Evolutionary conservation across 2,888 invertebrate species (phyloP).

Genomic region (Nemotelus pantherinus): DNA sequence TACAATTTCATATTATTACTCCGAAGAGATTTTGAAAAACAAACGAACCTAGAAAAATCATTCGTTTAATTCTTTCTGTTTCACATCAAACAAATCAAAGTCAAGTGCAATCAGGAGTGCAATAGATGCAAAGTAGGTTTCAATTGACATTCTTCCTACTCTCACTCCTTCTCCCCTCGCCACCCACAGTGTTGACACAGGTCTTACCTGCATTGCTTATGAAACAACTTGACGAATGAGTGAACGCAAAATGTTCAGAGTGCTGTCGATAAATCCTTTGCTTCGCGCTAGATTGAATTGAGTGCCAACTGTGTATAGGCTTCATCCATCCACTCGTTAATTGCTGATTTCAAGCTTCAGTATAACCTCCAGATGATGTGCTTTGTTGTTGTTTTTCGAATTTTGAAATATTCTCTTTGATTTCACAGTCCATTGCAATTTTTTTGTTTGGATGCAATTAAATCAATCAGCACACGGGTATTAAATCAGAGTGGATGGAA

Average conservation of each 20-base stretch:
- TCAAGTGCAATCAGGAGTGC: constrained; percentile 50
- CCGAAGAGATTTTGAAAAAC: not conserved
- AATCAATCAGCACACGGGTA: constrained; percentile 32
- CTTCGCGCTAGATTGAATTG: constrained; percentile 39
- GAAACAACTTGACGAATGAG: no score
- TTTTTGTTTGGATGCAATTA: constrained; percentile 33
- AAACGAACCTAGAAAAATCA: no score
- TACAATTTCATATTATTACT: not conserved
- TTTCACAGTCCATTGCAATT: constrained; percentile 26
- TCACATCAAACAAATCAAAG: constrained; percentile 15
- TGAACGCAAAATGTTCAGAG: no score
- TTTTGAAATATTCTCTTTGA: constrained; percentile 26
- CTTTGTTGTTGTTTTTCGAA: not conserved
- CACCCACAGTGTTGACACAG: not conserved
- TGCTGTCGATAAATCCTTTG: constrained; percentile 37
- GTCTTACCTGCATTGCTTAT: not conserved
- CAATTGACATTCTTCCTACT: not conserved
- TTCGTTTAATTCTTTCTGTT: no score
- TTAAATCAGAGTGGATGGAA: not conserved
- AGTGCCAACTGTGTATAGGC: constrained; percentile 23
- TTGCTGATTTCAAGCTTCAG: no score
- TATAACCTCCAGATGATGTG: not conserved
- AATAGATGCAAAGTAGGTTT: constrained; percentile 49
- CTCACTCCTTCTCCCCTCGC: not conserved
- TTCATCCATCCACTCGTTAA: no score